Evolutionary conservation across 2,797 vertebrate species (phyloP).

Genomic region (Poecilia velifera): DNA sequence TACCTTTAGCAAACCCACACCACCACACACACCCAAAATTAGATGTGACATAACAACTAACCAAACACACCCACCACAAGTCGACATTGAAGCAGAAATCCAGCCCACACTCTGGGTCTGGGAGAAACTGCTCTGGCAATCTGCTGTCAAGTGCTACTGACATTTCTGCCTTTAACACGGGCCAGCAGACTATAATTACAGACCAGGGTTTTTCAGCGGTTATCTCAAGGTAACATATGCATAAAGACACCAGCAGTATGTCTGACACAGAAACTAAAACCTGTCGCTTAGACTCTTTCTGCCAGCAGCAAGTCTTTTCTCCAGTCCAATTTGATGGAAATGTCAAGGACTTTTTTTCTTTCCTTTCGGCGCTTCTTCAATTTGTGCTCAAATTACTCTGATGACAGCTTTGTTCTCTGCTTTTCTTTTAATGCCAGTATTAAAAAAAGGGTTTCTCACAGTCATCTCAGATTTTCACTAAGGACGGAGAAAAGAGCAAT

Average conservation of each 20-base stretch:
- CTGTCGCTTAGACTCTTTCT: slow-evolving; percentile 8
- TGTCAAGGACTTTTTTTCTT: slow-evolving; percentile 29
- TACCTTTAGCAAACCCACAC: neutral
- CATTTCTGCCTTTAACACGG: slow-evolving; percentile 17
- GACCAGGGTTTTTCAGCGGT: slow-evolving; percentile 32
- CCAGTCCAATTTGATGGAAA: slow-evolving; percentile 16
- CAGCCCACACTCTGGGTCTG: slow-evolving; percentile 14
- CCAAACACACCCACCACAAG: neutral
- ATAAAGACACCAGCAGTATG: slow-evolving; percentile 32
- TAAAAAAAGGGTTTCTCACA: slow-evolving; percentile 12
- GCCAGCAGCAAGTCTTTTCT: slow-evolving; percentile 5
- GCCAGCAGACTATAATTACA: slow-evolving; percentile 20
- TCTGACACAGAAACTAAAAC: slow-evolving; percentile 27
- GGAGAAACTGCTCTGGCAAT: slow-evolving; percentile 38
- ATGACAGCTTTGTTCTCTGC: slow-evolving; percentile 24
- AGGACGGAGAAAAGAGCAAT: slow-evolving; percentile 30
- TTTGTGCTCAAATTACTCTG: slow-evolving; percentile 34
- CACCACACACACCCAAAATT: slow-evolving; percentile 4
- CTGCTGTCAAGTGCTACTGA: slow-evolving; percentile 31
- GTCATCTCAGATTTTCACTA: slow-evolving; percentile 14
- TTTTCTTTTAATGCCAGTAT: slow-evolving; percentile 18
- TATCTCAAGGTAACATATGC: slow-evolving; percentile 44
- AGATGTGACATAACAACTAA: slow-evolving; percentile 14
- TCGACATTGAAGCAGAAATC: neutral
- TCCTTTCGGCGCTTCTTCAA: slow-evolving; percentile 6